phyloP scores from a whole-genome alignment of 1,140 invertebrate species.

The Aphaenogaster floridana region DNA sequence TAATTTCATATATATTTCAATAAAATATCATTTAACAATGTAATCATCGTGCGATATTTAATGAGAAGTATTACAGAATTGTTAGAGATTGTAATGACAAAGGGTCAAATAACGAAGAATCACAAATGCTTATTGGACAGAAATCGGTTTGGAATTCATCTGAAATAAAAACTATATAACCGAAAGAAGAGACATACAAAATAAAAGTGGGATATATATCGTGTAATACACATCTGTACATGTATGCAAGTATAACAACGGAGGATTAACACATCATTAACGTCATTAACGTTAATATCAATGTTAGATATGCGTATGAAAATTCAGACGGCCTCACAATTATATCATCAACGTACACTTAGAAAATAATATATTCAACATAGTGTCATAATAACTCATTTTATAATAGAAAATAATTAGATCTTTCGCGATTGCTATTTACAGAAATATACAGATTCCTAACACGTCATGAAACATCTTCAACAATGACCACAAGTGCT shows the following conservation, averaged over 20 bases:
- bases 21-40: neutral
- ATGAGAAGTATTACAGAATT: neutral
- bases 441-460: slow-evolving; percentile 76
- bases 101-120: neutral
- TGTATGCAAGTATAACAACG: slow-evolving; percentile 32
- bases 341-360: slow-evolving; percentile 43
- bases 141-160: neutral
- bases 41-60: neutral
- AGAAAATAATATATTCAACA: slow-evolving; percentile 75
- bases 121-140: neutral
- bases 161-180: neutral
- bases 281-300: neutral
- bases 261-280: neutral
- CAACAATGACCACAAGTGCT: slow-evolving; percentile 43
- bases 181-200: neutral
- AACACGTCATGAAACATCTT: slow-evolving; percentile 47
- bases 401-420: slow-evolving; percentile 71
- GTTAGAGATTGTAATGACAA: neutral
- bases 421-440: slow-evolving; percentile 70
- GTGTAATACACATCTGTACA: slow-evolving; percentile 3
- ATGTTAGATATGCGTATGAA: slow-evolving; percentile 15
- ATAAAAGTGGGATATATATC: slow-evolving; percentile 26
- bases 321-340: slow-evolving; percentile 29
- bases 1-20: neutral
- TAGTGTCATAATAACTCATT: slow-evolving; percentile 66